Evolutionary conservation across 1,140 invertebrate genomes (phyloP).

Genomic region (Drosophila busckii): DNA sequence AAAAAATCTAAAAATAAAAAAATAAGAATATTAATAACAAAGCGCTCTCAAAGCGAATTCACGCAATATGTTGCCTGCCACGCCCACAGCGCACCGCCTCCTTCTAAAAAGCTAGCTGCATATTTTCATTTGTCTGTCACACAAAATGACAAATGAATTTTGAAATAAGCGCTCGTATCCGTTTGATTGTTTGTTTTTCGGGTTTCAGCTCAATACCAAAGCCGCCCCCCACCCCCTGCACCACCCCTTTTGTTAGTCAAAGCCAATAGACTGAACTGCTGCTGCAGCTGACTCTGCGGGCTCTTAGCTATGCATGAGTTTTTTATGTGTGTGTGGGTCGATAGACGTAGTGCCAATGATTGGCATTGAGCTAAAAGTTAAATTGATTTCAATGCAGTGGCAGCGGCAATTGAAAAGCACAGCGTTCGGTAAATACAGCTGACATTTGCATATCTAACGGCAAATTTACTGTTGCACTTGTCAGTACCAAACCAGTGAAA

Average conservation of each 20-base stretch:
- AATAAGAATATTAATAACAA: too few relatives aligned
- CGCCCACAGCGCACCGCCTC: not conserved
- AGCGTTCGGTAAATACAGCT: slow-evolving; percentile 63
- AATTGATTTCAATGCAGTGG: slow-evolving; percentile 69
- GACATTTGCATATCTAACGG: slow-evolving; percentile 70
- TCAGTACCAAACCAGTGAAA: slow-evolving; percentile 27
- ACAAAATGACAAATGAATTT: slow-evolving; percentile 74
- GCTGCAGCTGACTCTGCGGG: slow-evolving; percentile 7
- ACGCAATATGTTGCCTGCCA: slow-evolving; percentile 19
- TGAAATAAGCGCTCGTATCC: slow-evolving; percentile 68
- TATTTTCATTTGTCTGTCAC: slow-evolving; percentile 60
- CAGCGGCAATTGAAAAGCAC: slow-evolving; percentile 68
- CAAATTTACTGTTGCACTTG: slow-evolving; percentile 66
- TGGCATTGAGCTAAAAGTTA: slow-evolving; percentile 73
- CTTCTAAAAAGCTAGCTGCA: slow-evolving; percentile 9
- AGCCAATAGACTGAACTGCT: slow-evolving; percentile 35
- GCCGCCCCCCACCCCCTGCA: not conserved
- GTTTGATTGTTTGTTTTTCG: slow-evolving; percentile 60
- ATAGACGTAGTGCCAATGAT: slow-evolving; percentile 57
- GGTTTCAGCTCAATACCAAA: slow-evolving; percentile 29
- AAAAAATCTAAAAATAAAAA: not conserved
- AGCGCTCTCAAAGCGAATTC: slow-evolving; percentile 26
- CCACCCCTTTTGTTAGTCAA: slow-evolving; percentile 7
- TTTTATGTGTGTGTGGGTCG: slow-evolving; percentile 25
- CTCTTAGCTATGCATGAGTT: not conserved